Evolutionary conservation across 2,113 vertebrate genomes (phyloP).

Genomic region (Apaloderma vittatum): DNA sequence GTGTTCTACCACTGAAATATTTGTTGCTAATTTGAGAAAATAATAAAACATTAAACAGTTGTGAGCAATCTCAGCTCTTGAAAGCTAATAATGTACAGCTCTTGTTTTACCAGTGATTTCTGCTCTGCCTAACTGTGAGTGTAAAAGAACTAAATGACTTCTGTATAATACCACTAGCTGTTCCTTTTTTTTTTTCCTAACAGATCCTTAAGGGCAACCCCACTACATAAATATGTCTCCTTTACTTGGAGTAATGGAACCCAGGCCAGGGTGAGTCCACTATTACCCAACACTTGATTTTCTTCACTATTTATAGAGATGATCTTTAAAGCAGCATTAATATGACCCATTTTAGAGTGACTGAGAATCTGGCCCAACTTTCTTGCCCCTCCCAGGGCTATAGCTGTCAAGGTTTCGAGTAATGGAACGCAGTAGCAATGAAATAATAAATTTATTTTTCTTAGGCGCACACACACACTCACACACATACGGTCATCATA

Average conservation of each 20-base stretch:
- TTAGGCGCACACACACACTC: not conserved
- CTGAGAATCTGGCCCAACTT: slow-evolving; percentile 44
- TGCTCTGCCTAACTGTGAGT: not conserved
- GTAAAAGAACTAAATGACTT: not conserved
- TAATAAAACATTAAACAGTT: not conserved
- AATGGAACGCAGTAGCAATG: slow-evolving; percentile 53
- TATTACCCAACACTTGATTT: slow-evolving; percentile 20
- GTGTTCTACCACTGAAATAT: not conserved
- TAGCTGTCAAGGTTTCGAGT: slow-evolving; percentile 36
- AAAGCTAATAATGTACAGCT: not conserved
- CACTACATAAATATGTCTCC: slow-evolving; percentile 21
- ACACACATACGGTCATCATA: slow-evolving; percentile 5
- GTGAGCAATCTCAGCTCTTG: not conserved
- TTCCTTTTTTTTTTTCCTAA: not conserved
- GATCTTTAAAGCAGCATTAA: slow-evolving; percentile 55
- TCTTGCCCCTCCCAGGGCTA: not conserved
- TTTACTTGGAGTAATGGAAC: slow-evolving; percentile 31
- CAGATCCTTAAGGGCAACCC: slow-evolving; percentile 18
- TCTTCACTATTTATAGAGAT: slow-evolving; percentile 24
- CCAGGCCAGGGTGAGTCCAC: not conserved
- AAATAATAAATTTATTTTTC: slow-evolving; percentile 46
- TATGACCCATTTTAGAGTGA: slow-evolving; percentile 37
- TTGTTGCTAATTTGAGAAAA: not conserved
- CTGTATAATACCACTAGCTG: not conserved
- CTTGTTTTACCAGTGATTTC: slow-evolving; percentile 15